Conservation (phyloP, 2,113 vertebrate genomes). For the Capra hircus region DNA sequence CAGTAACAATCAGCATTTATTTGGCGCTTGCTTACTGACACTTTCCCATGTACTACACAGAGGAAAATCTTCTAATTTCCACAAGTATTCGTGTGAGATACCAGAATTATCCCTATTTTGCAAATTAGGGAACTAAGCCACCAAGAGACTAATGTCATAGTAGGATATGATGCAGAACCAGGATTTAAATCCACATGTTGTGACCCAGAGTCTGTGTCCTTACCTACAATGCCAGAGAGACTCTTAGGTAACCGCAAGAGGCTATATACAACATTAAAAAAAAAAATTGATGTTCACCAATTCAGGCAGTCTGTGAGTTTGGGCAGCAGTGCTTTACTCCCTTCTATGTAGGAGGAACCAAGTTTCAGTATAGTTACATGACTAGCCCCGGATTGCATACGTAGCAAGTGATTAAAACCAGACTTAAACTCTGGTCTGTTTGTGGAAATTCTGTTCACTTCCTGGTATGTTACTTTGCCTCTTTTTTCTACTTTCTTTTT, state of each 20-base stretch:
- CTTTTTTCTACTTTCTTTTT: neutral
- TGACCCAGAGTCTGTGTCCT: no score
- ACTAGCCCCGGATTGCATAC: neutral
- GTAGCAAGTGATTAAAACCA: neutral
- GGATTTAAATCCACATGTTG: no score
- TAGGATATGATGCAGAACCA: neutral
- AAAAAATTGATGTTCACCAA: no score
- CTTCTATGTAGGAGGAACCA: neutral
- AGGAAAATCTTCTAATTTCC: neutral
- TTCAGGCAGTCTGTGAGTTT: no score
- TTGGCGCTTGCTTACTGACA: neutral
- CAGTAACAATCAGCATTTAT: neutral
- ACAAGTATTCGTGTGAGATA: neutral
- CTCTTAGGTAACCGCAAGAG: no score
- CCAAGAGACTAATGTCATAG: neutral
- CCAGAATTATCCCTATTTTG: neutral
- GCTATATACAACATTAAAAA: no score
- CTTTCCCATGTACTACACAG: neutral
- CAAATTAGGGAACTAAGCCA: neutral
- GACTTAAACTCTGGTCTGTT: neutral
- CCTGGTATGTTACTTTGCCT: neutral
- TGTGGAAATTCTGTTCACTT: neutral
- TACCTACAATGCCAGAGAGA: no score
- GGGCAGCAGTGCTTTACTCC: rapidly evolving
- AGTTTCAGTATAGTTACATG: neutral